Evolutionary conservation across 2,888 invertebrate species (phyloP).

Genomic region (Ethmia dodecea): DNA sequence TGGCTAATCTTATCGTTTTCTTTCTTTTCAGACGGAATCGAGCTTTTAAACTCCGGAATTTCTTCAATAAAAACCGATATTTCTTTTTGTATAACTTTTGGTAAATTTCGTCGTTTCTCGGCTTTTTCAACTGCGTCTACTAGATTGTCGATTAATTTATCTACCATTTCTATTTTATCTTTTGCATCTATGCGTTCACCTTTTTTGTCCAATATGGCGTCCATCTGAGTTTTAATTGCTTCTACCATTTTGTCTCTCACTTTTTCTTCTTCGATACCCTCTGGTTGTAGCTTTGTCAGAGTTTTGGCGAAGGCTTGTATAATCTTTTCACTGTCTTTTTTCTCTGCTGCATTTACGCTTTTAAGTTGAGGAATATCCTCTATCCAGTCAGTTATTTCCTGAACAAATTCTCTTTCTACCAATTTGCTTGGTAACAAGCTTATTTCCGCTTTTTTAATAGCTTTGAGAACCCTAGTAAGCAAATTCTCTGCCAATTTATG

Average conservation of each 20-base stretch:
- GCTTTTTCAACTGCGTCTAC: constrained; percentile 1
- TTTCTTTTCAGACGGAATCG: neutral
- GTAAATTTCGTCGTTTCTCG: neutral
- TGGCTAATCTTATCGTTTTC: neutral
- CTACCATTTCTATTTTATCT: constrained; percentile 2
- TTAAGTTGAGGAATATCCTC: neutral
- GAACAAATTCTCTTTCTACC: neutral
- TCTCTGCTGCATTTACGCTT: neutral
- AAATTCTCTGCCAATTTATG: neutral
- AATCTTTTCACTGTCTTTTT: neutral
- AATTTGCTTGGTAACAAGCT: too few species aligned
- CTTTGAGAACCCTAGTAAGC: neutral
- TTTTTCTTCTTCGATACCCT: constrained; percentile 1
- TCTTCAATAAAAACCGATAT: too few species aligned
- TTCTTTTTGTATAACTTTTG: neutral
- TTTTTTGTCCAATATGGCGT: constrained; percentile 3
- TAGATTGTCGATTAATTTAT: constrained; percentile 7
- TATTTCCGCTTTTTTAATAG: neutral
- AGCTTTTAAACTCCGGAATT: neutral
- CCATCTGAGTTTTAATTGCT: constrained; percentile 2
- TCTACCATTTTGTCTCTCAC: constrained; percentile 7
- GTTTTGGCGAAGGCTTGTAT: neutral
- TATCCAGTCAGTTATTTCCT: neutral
- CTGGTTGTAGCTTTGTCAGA: neutral
- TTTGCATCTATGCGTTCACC: neutral